These are phyloP conservation scores for Campylomormyrus numenius DNA, from an alignment of 2,113 vertebrate genomes.

Conservation along the genomic window DNA sequence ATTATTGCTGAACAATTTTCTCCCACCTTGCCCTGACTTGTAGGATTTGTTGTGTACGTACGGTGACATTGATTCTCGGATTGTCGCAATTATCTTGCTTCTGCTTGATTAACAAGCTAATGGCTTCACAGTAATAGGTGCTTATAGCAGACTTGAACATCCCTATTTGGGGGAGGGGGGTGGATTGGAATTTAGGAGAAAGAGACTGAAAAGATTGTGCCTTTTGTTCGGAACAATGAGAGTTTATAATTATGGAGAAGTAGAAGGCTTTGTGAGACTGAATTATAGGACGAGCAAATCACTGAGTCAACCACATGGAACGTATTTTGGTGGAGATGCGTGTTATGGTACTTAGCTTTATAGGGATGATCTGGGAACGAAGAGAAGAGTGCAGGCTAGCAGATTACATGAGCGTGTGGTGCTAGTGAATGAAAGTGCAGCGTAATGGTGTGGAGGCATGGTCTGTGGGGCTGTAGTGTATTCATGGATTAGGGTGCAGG, in stretches of 20 bases:
- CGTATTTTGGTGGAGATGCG: background rate
- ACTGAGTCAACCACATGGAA: background rate
- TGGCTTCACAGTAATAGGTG: constrained; percentile 37
- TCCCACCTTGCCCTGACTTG: constrained; percentile 23
- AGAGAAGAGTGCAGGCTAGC: background rate
- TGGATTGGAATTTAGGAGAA: background rate
- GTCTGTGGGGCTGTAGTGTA: background rate
- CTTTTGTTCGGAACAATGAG: background rate
- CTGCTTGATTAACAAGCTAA: constrained; percentile 57
- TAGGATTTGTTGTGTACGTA: constrained; percentile 52
- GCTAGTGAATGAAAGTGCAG: background rate
- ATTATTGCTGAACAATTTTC: constrained; percentile 45
- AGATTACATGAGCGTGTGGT: background rate
- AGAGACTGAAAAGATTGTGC: background rate
- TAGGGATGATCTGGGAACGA: background rate
- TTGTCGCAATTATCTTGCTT: constrained; percentile 60
- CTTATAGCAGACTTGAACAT: background rate
- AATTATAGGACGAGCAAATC: background rate
- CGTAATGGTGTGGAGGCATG: background rate
- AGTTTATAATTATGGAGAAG: background rate
- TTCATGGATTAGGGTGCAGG: too few species aligned
- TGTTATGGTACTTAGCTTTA: background rate
- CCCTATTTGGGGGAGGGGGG: constrained; percentile 8
- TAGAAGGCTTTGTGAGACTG: background rate
- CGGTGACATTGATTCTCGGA: constrained; percentile 53